phyloP scores from a whole-genome alignment of 1,140 invertebrate genomes.

The Amyelois transitella region DNA sequence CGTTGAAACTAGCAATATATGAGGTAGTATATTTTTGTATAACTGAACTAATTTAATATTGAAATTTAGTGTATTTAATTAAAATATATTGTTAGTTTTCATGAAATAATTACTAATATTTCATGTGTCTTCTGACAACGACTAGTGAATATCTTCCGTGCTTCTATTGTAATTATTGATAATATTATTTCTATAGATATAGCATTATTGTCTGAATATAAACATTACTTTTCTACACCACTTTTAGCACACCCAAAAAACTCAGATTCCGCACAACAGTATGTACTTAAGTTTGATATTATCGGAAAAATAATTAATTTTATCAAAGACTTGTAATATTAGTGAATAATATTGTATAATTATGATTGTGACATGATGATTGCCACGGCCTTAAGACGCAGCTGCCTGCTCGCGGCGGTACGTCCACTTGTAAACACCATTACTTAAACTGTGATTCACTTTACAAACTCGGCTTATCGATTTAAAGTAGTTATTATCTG shows the following conservation, averaged over 20 bases:
- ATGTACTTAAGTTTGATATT: conserved; percentile 64
- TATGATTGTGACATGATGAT: conserved; percentile 4
- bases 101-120: conserved; percentile 1
- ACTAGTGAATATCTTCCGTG: not conserved
- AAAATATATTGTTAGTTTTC: not conserved
- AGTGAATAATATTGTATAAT: conserved; percentile 15
- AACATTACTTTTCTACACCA: not conserved
- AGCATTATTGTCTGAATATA: not conserved
- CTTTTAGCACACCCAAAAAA: not conserved
- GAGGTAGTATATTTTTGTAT: conserved; percentile 45
- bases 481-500: conserved; percentile 36
- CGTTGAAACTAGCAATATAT: conserved; percentile 44
- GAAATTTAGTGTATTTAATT: conserved; percentile 21
- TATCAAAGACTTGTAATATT: conserved; percentile 35
- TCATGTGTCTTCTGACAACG: conserved; percentile 5
- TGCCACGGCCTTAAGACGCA: conserved; percentile 38
- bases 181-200: not conserved
- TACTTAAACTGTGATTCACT: conserved; percentile 66
- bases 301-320: conserved; percentile 14
- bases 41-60: conserved; percentile 24
- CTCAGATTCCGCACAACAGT: not conserved
- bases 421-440: conserved; percentile 43
- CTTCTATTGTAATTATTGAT: not conserved
- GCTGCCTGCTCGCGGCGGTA: conserved; percentile 36
- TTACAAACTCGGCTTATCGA: conserved; percentile 62